Percentiles rank a stretch among this genome's conserved stretches.
These are phyloP conservation scores for Rhagoletis pomonella DNA, from an alignment of 1,140 invertebrate species.

Conservation along the genomic window DNA sequence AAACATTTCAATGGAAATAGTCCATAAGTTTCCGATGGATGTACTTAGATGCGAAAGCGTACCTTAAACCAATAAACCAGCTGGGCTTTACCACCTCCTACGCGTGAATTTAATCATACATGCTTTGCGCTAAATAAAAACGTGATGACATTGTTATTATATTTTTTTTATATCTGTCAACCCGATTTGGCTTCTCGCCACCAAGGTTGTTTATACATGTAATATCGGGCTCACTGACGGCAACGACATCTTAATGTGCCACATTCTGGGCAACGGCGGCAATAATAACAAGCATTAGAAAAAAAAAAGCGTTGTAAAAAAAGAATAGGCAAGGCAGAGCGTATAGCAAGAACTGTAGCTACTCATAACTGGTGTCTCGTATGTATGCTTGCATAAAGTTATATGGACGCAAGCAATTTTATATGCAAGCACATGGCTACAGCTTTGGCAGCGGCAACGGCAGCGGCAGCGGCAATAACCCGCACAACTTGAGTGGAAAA, in stretches of 20 bases:
- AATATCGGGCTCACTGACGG: background rate
- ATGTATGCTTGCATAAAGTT: background rate
- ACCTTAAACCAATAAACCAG: too few species aligned
- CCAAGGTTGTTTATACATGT: background rate
- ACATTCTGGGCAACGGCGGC: background rate
- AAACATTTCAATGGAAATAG: too few species aligned
- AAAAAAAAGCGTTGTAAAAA: background rate
- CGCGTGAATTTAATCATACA: background rate
- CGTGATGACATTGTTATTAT: constrained; percentile 36
- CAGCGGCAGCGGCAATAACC: background rate
- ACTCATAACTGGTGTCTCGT: too few species aligned
- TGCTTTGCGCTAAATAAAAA: constrained; percentile 12
- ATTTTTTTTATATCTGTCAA: constrained; percentile 2
- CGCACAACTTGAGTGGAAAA: background rate
- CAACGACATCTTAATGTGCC: background rate
- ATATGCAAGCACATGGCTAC: background rate
- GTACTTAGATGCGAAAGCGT: too few species aligned
- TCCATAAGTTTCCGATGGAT: too few species aligned
- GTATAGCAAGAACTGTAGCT: background rate
- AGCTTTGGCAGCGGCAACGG: background rate
- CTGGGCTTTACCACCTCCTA: too few species aligned
- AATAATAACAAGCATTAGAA: constrained; percentile 10
- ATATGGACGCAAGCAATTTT: background rate
- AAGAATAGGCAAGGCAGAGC: too few species aligned
- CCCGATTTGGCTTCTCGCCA: background rate